Conservation (phyloP, 2,113 vertebrate species). For the Misgurnus anguillicaudatus region DNA sequence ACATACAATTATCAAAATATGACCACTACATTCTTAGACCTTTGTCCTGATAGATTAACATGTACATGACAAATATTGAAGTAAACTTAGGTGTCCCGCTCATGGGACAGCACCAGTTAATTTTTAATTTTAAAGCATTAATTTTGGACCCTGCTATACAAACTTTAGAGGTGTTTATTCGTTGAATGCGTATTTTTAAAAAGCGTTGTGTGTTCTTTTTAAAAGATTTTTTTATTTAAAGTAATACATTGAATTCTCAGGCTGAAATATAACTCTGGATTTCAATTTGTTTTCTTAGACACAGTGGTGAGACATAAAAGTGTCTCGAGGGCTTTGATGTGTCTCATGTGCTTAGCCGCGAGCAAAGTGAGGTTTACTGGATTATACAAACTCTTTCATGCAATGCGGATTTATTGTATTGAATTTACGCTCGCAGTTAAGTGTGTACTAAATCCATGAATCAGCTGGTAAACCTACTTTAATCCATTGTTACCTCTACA, state of each 20-base stretch:
- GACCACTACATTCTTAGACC: too few relatives aligned
- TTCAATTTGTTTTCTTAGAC: slow-evolving; percentile 20
- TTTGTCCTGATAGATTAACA: too few relatives aligned
- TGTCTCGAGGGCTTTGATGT: slow-evolving; percentile 23
- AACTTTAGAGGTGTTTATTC: too few relatives aligned
- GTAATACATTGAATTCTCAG: neutral
- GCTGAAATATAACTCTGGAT: neutral
- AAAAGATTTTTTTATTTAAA: neutral
- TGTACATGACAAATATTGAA: too few relatives aligned
- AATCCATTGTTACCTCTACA: neutral
- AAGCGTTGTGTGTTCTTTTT: neutral
- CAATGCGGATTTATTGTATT: slow-evolving; percentile 23
- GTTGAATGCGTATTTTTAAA: too few relatives aligned
- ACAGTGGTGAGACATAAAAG: slow-evolving; percentile 33
- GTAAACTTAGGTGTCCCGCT: too few relatives aligned
- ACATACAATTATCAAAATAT: too few relatives aligned
- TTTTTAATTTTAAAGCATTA: too few relatives aligned
- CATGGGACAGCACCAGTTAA: too few relatives aligned
- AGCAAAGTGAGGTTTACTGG: neutral
- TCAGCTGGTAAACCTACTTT: neutral
- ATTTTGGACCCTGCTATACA: too few relatives aligned
- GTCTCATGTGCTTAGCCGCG: neutral
- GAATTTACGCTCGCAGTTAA: slow-evolving; percentile 6
- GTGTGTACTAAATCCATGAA: neutral
- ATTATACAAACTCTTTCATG: slow-evolving; percentile 2